phyloP scores from a whole-genome alignment of 2,888 invertebrate species.

The Acleris emargana region DNA sequence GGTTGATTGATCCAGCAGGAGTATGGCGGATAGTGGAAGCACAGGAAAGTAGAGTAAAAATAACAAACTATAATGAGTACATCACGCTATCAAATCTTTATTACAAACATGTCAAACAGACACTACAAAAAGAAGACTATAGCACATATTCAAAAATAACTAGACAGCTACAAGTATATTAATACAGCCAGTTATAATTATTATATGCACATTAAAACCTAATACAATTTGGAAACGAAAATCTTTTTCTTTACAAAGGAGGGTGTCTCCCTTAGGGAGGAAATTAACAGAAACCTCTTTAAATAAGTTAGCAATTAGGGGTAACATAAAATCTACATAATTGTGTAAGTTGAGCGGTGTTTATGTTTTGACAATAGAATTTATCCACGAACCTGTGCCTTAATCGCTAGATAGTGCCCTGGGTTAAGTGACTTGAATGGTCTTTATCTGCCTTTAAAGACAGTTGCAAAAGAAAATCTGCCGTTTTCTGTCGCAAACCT shows the following conservation, averaged over 20 bases:
- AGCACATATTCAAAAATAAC: too few species aligned
- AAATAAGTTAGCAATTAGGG: slow-evolving; percentile 83
- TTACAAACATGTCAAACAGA: too few species aligned
- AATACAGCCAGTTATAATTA: too few species aligned
- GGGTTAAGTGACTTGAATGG: slow-evolving; percentile 11
- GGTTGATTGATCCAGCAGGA: too few species aligned
- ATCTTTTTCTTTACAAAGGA: slow-evolving; percentile 47
- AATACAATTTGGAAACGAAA: slow-evolving; percentile 66
- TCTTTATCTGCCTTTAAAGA: slow-evolving; percentile 17
- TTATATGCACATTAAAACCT: too few species aligned
- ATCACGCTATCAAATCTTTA: too few species aligned
- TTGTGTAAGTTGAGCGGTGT: slow-evolving; percentile 77
- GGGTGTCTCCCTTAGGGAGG: slow-evolving; percentile 55
- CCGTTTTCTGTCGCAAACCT: not conserved
- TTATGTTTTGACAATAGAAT: slow-evolving; percentile 76
- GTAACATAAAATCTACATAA: slow-evolving; percentile 82
- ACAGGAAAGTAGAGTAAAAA: too few species aligned
- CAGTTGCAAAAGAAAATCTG: slow-evolving; percentile 4
- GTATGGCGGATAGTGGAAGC: too few species aligned
- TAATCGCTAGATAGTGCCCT: slow-evolving; percentile 22
- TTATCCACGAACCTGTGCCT: slow-evolving; percentile 39
- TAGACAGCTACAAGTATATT: too few species aligned
- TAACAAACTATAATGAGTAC: too few species aligned
- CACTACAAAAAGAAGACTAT: too few species aligned
- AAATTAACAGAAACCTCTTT: slow-evolving; percentile 79